A percentile compares a stretch with the other conserved stretches of the same genome.
phyloP scores from a whole-genome alignment of 2,797 vertebrate species.

The Pelochelys cantorii region DNA sequence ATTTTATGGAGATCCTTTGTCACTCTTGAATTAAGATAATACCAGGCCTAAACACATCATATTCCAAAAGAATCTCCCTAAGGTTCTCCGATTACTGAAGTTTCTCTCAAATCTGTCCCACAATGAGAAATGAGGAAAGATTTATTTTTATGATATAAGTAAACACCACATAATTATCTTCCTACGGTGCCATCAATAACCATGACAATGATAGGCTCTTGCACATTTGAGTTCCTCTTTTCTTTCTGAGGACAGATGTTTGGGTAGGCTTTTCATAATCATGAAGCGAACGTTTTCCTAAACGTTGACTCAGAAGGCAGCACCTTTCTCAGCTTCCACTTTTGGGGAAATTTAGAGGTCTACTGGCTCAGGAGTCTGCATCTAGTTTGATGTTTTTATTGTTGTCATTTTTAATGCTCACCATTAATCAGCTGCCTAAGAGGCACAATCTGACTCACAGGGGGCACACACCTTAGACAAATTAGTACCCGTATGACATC shows the following conservation, averaged over 20 bases:
- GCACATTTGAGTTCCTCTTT: neutral
- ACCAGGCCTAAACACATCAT: slow-evolving; percentile 13
- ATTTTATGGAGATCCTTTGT: slow-evolving; percentile 26
- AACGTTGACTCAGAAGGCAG: neutral
- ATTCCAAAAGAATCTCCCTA: slow-evolving; percentile 40
- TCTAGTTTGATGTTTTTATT: too few relatives aligned
- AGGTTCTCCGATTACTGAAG: neutral
- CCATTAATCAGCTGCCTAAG: too few relatives aligned
- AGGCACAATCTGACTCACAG: too few relatives aligned
- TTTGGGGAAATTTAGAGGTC: neutral
- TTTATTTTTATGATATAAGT: slow-evolving; percentile 42
- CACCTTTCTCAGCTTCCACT: neutral
- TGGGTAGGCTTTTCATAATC: slow-evolving; percentile 30
- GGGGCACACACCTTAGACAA: neutral
- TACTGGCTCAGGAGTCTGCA: neutral
- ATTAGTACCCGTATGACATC: neutral
- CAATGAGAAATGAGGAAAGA: slow-evolving; percentile 56
- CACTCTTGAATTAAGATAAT: slow-evolving; percentile 44
- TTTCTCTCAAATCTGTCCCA: slow-evolving; percentile 28
- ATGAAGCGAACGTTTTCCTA: neutral
- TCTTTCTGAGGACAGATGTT: slow-evolving; percentile 28
- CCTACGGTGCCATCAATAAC: slow-evolving; percentile 45
- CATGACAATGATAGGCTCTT: slow-evolving; percentile 1
- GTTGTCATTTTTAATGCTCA: too few relatives aligned
- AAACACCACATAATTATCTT: slow-evolving; percentile 53